Evolutionary conservation across 2,113 vertebrate species (phyloP), one percentile per base, ranked within the genome.

Genomic region (Lagopus leucura): DNA sequence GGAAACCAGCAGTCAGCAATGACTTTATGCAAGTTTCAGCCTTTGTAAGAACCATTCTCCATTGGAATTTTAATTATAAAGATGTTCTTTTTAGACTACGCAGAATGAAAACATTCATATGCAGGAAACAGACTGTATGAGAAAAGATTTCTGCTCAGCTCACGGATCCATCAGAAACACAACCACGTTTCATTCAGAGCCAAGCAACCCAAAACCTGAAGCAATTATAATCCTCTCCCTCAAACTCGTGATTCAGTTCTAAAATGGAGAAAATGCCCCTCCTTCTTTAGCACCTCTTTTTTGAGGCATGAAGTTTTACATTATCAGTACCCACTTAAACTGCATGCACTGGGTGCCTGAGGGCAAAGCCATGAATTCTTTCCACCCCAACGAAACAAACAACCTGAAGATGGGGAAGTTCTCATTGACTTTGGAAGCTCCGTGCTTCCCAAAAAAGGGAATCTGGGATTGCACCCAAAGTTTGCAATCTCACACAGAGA

Each of bases 21-120:
- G 0, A 61, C 52, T 47, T 81, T 36, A 28, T 70, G 13, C 7
- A 22, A 85, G 14, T 27, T 87, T 22, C 58, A 82, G 38, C 17
- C 45, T 71, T 58, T 34, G 15, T 64, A 64, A 1, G 1, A 85
- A 73, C 43, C 74, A 45, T 32, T 88, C 28, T 71, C 55, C 60
- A 52, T 27, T 6, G 55, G 75, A 89, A 89, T 88, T 93, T 89
- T 86, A 80, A 94, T 65, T 71, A 20, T 66, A 76, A 55, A 82
- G 1, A 71, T 38, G 8, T 38, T 81, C 10, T 86, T 83, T 88
- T 88, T 52, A 90, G n/a, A 64, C 69, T 24, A 42, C 0, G 0
- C 21, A 58, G 70, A 27, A 93, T 25, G 48, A 76, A 88, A 90
- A 89, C 52, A 67, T 8, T 57, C 50, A 63, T 10, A 81, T 10